Base-by-base conservation (phyloP, 2,797 vertebrate genomes). In the Thalassophryne amazonica region DNA sequence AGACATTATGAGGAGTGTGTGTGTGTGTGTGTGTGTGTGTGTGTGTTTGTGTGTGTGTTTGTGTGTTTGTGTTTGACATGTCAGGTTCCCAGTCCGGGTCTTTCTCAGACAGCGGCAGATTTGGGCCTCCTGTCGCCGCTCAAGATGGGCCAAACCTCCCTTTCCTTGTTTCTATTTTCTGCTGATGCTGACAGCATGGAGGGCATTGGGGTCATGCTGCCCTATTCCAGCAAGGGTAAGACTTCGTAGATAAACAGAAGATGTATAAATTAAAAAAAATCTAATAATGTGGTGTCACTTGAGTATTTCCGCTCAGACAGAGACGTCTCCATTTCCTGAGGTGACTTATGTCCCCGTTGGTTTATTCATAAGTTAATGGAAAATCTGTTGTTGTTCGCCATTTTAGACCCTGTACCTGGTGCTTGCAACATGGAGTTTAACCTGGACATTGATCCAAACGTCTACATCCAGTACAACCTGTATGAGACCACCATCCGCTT, bases 341-440 rank as follows among this genome's bases (percentile, higher is more conserved):
- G n/a, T n/a, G n/a, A n/a, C n/a, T n/a, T n/a, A n/a, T n/a, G n/a
- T n/a, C n/a, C n/a, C n/a, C n/a, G n/a, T n/a, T n/a, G n/a, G n/a
- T n/a, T n/a, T n/a, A n/a, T n/a, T n/a, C n/a, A n/a, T n/a, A n/a
- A n/a, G 42, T 34, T 38, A 2, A 40, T n/a, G 11, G 25, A 3
- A 6, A 21, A 20, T 29, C 0, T 35, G 5, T 15, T 43, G 5
- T 3, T 15, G 17, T n/a, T 19, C 3, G n/a, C 1, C 56, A 5
- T 65, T 71, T 25, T 17, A 99, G 97, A 98, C 78, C 97, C 97
- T 1, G 61, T 99, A 17, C 97, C 97, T 21, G 97, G 97, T 59
- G 97, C 90, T 14, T 99, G 97, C 75, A 97, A 94, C 81, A 78
- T 86, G 4, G 94, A 93, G 69, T 95, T 91, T 73, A 87, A 90